Evolutionary conservation across 1,140 invertebrate genomes (phyloP).

Genomic region (Drosophila murphyi): DNA sequence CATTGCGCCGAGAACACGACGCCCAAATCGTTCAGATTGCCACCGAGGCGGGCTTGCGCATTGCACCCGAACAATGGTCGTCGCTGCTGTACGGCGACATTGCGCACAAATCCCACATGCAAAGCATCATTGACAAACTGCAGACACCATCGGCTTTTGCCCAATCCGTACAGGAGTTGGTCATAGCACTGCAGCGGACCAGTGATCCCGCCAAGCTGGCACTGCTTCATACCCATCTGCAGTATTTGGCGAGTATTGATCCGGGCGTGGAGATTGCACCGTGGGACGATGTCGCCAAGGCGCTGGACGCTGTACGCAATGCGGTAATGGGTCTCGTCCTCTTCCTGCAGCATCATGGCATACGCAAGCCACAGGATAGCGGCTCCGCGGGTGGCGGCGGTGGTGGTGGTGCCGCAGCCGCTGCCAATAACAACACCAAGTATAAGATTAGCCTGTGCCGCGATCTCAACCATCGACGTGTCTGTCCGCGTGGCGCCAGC

Average conservation of each 20-base stretch:
- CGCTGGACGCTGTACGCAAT: slow-evolving; percentile 91
- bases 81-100: slow-evolving; percentile 97
- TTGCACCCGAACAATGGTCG: slow-evolving; percentile 99
- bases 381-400: slow-evolving; percentile 85
- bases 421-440: slow-evolving; percentile 88
- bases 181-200: slow-evolving; percentile 95
- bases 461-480: slow-evolving; percentile 90
- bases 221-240: slow-evolving; percentile 91
- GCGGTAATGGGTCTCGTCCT: slow-evolving; percentile 94
- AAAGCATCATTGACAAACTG: slow-evolving; percentile 98
- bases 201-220: slow-evolving; percentile 94
- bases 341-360: slow-evolving; percentile 93
- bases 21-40: slow-evolving; percentile 99
- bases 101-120: slow-evolving; percentile 98
- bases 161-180: slow-evolving; percentile 95
- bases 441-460: slow-evolving; percentile 97
- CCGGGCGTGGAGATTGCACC: slow-evolving; percentile 87
- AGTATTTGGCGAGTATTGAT: slow-evolving; percentile 94
- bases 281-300: slow-evolving; percentile 91
- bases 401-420: slow-evolving; percentile 4
- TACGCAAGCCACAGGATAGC: slow-evolving; percentile 87
- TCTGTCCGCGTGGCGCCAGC: slow-evolving; percentile 93
- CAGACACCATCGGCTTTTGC: slow-evolving; percentile 96
- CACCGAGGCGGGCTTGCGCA: slow-evolving; percentile 97
- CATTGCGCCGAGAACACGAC: slow-evolving; percentile 97